Evolutionary conservation across 2,113 vertebrate species (phyloP), one percentile per base, ranked within the genome.

Genomic region (Macrotus californicus): DNA sequence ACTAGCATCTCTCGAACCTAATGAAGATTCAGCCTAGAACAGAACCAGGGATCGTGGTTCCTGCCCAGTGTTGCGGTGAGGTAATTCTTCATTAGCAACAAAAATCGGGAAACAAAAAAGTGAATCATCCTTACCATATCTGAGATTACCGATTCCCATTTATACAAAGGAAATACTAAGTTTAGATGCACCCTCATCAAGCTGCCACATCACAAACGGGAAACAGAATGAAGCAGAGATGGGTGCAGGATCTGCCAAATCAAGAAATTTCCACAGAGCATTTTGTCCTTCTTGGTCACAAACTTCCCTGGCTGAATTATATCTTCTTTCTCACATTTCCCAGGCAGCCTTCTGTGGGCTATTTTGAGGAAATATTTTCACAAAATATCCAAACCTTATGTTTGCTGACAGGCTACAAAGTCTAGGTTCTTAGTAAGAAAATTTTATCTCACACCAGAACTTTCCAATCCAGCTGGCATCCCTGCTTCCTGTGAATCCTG

Each of bases 341-440:
- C 50, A 80, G 82, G 79, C 34, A 64, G n/a, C 61, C 39, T 66
- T 75, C 36, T 39, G 18, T 90, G 36, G 75, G 31, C 52, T 96
- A 96, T 93, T 86, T 85, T 92, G 81, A 41, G 59, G 41, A 94
- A 92, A 41, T 96, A 96, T 94, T 97, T 97, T 91, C 83, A 92
- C 76, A 96, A 93, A 67, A 79, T 39, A 26, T 92, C 72, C 93
- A 86, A 97, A 84, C 76, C 88, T 93, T 86, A 76, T 96, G 50
- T 96, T 97, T 95, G 79, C 80, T 92, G 85, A 94, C 66, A 96
- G 88, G 61, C 52, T 93, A 89, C 22, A 29, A 91, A 72, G 46
- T 87, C 43, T 80, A 72, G 43, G n/a, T 36, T 89, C 90, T 94
- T 83, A 69, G 70, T 39, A 87, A 89, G 92, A 94, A 76, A 54